Evolutionary conservation across 2,797 vertebrate genomes (phyloP).

Genomic region (Lerista edwardsae): DNA sequence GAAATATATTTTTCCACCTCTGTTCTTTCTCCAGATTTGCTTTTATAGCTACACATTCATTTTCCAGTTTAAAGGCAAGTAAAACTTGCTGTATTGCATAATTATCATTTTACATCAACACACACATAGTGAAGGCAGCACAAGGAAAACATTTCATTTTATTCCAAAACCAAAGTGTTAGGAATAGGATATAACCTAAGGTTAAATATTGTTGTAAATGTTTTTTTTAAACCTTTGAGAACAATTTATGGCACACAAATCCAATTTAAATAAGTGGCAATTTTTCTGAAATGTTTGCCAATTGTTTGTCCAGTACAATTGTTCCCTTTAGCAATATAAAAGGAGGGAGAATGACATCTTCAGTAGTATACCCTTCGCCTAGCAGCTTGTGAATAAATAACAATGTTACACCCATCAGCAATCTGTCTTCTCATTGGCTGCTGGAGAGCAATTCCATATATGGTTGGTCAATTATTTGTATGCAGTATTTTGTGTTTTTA

Average conservation of each 20-base stretch:
- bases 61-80: neutral
- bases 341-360: neutral
- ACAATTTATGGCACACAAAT: neutral
- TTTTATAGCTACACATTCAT: conserved; percentile 27
- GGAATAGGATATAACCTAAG: neutral
- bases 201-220: neutral
- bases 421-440: neutral
- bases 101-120: neutral
- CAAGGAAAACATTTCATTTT: neutral
- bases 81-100: neutral
- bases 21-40: neutral
- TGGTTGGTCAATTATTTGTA: neutral
- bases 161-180: neutral
- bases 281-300: neutral
- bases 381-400: neutral
- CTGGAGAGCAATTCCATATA: neutral
- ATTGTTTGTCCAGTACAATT: neutral
- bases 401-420: neutral
- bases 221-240: neutral
- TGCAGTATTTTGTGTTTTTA: too few relatives aligned
- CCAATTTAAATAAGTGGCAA: neutral
- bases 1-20: conserved; percentile 13
- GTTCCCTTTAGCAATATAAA: neutral
- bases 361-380: neutral
- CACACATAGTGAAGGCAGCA: neutral